Conservation (phyloP, 2,113 vertebrate species). For the Oophaga pumilio region DNA sequence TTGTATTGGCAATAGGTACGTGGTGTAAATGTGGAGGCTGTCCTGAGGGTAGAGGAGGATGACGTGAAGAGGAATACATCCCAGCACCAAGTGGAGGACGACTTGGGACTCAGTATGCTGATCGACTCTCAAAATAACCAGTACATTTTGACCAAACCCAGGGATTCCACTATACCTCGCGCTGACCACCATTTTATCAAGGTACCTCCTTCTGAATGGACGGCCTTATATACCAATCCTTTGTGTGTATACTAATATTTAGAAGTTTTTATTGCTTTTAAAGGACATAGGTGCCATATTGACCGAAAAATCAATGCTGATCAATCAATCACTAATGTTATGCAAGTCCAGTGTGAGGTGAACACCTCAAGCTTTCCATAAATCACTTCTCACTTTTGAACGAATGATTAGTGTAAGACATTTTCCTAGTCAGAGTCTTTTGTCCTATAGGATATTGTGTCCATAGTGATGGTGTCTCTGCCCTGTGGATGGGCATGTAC, state of each 20-base stretch:
- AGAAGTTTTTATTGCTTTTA: not conserved
- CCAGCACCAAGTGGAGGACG: constrained; percentile 79
- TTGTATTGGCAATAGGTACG: constrained; percentile 75
- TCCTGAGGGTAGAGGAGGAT: constrained; percentile 91
- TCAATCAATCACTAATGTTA: not conserved
- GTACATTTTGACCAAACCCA: constrained; percentile 93
- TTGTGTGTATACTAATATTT: not conserved
- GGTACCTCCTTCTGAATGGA: constrained; percentile 66
- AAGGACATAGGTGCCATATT: not conserved
- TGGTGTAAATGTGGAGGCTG: constrained; percentile 95
- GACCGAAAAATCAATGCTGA: too few species aligned
- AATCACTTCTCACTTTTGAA: not conserved
- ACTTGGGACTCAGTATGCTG: constrained; percentile 94
- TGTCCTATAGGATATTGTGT: constrained; percentile 85
- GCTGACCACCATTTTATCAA: constrained; percentile 96
- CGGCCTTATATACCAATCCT: not conserved
- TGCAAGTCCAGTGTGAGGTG: not conserved
- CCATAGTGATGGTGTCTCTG: constrained; percentile 89
- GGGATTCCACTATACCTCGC: constrained; percentile 92
- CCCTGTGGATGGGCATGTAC: constrained; percentile 95
- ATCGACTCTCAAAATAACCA: constrained; percentile 99
- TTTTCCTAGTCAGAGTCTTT: not conserved
- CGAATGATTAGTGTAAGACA: not conserved
- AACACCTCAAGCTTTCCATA: not conserved
- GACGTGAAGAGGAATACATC: constrained; percentile 88